Conservation (phyloP, 1,140 invertebrate genomes). For the Heliothis subflexa region DNA sequence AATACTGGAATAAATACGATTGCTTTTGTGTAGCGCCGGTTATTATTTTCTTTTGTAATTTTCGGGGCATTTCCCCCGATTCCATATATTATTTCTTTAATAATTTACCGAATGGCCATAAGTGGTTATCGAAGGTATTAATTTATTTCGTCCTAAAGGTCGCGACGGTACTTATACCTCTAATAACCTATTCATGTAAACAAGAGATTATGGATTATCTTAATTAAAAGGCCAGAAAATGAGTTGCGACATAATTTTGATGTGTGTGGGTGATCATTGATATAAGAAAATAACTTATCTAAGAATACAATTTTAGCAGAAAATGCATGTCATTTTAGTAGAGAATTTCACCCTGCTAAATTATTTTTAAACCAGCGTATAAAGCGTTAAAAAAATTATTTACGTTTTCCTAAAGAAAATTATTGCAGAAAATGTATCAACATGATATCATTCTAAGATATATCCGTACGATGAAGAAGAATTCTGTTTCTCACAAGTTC, state of each 20-base stretch:
- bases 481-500: neutral
- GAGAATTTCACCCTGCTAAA: too few species aligned
- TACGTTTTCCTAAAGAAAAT: neutral
- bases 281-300: too few species aligned
- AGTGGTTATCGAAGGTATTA: conserved; percentile 36
- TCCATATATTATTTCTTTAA: conserved; percentile 33
- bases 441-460: neutral
- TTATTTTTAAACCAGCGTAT: too few species aligned
- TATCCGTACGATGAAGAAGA: neutral
- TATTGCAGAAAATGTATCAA: neutral
- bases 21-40: conserved; percentile 48
- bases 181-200: conserved; percentile 10
- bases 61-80: conserved; percentile 25
- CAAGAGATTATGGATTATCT: conserved; percentile 7
- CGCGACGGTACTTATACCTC: conserved; percentile 10
- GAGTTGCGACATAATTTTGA: neutral
- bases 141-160: conserved; percentile 34
- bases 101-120: conserved; percentile 30
- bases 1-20: conserved; percentile 62
- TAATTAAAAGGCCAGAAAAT: conserved; percentile 1
- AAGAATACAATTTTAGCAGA: too few species aligned
- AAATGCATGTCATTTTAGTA: too few species aligned
- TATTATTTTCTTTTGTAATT: conserved; percentile 62
- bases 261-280: neutral
- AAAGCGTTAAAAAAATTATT: too few species aligned